Percentiles rank a stretch among this genome's conserved stretches.
Conservation (phyloP, 2,888 invertebrate genomes). For the Latrodectus elegans region DNA sequence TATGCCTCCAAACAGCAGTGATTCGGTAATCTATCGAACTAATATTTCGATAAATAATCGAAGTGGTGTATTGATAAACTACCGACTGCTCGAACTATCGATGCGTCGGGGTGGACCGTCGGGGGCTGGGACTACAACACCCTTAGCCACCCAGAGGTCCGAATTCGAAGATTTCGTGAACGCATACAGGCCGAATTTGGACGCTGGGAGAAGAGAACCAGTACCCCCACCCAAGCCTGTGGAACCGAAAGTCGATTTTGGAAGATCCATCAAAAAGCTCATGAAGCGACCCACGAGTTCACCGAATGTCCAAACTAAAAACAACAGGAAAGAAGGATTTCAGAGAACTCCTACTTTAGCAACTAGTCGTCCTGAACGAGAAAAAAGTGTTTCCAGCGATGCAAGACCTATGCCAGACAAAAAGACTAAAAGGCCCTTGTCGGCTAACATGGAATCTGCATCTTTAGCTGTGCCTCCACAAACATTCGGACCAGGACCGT, state of each 20-base stretch:
- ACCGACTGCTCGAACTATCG: conserved; percentile 37
- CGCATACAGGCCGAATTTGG: conserved; percentile 59
- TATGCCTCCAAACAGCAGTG: conserved; percentile 65
- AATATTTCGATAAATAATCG: conserved; percentile 29
- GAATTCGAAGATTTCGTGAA: conserved; percentile 67
- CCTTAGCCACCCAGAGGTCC: conserved; percentile 54
- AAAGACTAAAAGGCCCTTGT: conserved; percentile 54
- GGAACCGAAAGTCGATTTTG: conserved; percentile 55
- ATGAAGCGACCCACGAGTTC: conserved; percentile 51
- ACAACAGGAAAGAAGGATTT: conserved; percentile 44
- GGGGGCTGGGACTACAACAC: conserved; percentile 50
- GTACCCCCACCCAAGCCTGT: conserved; percentile 3
- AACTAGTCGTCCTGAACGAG: conserved; percentile 23
- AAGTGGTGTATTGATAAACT: not conserved
- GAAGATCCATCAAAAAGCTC: conserved; percentile 57
- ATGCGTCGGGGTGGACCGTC: conserved; percentile 59
- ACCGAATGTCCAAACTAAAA: conserved; percentile 35
- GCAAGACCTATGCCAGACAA: conserved; percentile 26
- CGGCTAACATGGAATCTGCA: conserved; percentile 43
- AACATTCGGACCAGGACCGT: not conserved
- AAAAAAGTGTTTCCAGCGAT: conserved; percentile 37
- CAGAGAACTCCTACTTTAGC: conserved; percentile 42
- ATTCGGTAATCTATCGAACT: conserved; percentile 29
- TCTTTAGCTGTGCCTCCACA: conserved; percentile 1
- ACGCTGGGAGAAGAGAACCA: conserved; percentile 17